Evolutionary conservation across 2,888 invertebrate species (phyloP).

Genomic region (Nomada fucata): DNA sequence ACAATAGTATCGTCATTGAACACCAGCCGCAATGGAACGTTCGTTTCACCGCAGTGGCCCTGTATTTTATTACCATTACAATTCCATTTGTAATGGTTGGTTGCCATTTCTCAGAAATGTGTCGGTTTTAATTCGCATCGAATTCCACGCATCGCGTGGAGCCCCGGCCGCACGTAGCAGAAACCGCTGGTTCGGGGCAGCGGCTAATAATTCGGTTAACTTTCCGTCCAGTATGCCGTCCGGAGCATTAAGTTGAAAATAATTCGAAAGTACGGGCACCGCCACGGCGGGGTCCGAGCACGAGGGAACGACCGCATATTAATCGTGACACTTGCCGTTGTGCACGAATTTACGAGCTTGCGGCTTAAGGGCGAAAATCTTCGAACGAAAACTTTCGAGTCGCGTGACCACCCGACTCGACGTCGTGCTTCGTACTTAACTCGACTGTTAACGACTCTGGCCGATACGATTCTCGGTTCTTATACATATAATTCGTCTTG

Average conservation of each 20-base stretch:
- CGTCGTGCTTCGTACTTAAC: conserved; percentile 20
- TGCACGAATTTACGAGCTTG: conserved; percentile 65
- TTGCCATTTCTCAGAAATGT: not conserved
- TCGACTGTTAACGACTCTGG: conserved; percentile 59
- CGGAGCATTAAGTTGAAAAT: conserved; percentile 60
- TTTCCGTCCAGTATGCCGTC: conserved; percentile 34
- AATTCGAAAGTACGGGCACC: conserved; percentile 60
- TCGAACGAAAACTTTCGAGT: conserved; percentile 57
- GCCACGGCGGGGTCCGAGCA: conserved; percentile 51
- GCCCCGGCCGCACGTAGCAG: not conserved
- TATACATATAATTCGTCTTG: conserved; percentile 27
- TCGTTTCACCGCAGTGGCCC: not conserved
- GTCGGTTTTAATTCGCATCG: not conserved
- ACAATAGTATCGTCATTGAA: too few relatives aligned
- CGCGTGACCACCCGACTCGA: conserved; percentile 69
- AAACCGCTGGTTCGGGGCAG: not conserved
- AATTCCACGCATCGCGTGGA: conserved; percentile 3
- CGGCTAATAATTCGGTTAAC: conserved; percentile 25
- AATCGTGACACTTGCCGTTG: conserved; percentile 65
- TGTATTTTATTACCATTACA: not conserved
- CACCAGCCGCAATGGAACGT: not conserved
- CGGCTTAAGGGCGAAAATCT: conserved; percentile 59
- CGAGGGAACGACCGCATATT: conserved; percentile 62
- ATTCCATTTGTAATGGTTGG: too few relatives aligned
- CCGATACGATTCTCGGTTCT: conserved; percentile 48